Conservation (phyloP, 2,113 vertebrate genomes). For the Microcebus tavaratra region DNA sequence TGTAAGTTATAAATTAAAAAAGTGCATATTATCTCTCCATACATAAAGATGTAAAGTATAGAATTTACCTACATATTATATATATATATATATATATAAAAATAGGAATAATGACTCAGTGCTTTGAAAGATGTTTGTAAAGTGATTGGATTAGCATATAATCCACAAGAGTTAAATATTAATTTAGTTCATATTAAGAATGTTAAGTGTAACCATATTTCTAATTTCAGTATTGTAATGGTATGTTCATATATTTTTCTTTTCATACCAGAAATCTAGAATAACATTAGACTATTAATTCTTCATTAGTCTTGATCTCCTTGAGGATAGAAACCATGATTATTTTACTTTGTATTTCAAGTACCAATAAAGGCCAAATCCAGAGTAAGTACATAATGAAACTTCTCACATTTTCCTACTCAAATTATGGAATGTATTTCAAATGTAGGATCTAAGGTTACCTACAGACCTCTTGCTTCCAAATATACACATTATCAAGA, state of each 20-base stretch:
- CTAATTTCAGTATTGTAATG: background rate
- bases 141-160: background rate
- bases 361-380: background rate
- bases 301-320: background rate
- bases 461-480: background rate
- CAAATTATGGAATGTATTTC: background rate
- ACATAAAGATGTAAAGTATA: background rate
- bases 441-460: background rate
- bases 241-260: background rate
- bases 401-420: background rate
- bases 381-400: background rate
- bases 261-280: background rate
- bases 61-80: background rate
- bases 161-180: background rate
- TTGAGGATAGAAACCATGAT: background rate
- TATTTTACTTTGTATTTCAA: background rate
- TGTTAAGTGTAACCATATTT: background rate
- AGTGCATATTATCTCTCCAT: background rate
- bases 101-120: background rate
- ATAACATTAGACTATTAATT: background rate
- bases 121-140: background rate
- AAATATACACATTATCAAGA: background rate
- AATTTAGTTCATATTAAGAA: background rate
- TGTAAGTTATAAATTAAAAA: background rate
- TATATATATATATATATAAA: background rate